Conservation (phyloP, 1,140 invertebrate genomes). For the Chelonus insularis region DNA sequence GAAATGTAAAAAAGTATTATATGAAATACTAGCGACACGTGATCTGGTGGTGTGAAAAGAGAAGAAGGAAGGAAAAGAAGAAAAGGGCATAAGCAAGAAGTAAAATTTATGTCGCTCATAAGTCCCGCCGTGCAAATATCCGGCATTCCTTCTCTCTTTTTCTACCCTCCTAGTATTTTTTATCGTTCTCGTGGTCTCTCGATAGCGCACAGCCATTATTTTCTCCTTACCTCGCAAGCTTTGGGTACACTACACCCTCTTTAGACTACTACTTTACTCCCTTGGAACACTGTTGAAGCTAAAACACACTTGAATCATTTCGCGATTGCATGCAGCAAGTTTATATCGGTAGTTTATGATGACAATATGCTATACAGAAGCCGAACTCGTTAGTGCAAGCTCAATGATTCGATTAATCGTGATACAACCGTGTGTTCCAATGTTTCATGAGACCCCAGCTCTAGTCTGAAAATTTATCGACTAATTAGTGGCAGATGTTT, state of each 20-base stretch:
- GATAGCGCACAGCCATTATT: constrained; percentile 27
- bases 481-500: constrained; percentile 7
- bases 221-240: constrained; percentile 26
- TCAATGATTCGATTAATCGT: constrained; percentile 25
- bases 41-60: constrained; percentile 5
- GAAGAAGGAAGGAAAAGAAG: neutral
- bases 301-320: neutral
- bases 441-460: neutral
- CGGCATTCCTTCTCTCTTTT: constrained; percentile 8
- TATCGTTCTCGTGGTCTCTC: constrained; percentile 21
- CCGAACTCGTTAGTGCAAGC: constrained; percentile 16
- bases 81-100: constrained; percentile 23
- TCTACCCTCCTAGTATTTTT: constrained; percentile 1
- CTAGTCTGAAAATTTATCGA: constrained; percentile 11
- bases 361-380: constrained; percentile 1
- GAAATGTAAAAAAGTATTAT: constrained; percentile 10
- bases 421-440: constrained; percentile 14
- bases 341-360: neutral
- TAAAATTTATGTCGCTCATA: constrained; percentile 33
- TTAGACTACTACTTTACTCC: no score
- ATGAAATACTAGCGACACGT: constrained; percentile 19
- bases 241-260: neutral
- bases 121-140: constrained; percentile 31
- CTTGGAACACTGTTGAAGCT: neutral
- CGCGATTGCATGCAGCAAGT: constrained; percentile 15